Percentiles rank a stretch among this genome's conserved stretches.
phyloP scores from a whole-genome alignment of 2,888 invertebrate species.

The Drosophila ezoana region DNA sequence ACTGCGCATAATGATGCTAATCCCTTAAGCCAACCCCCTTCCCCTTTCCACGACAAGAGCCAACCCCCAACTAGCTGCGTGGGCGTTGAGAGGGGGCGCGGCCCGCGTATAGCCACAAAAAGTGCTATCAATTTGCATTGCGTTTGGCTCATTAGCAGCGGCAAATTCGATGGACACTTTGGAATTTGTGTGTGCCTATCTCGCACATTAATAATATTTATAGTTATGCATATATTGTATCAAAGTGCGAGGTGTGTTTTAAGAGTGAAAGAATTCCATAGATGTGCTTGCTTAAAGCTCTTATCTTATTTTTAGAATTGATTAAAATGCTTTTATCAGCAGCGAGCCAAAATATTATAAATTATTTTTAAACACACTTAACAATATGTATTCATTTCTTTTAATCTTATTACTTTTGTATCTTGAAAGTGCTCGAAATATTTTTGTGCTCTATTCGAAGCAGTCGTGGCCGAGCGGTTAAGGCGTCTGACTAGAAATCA shows the following conservation, averaged over 20 bases:
- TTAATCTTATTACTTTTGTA: neutral
- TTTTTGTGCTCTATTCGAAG: slow-evolving; percentile 1
- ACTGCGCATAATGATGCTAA: slow-evolving; percentile 75
- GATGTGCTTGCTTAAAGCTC: neutral
- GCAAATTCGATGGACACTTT: slow-evolving; percentile 59
- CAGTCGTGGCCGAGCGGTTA: slow-evolving; percentile 73
- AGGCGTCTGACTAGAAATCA: slow-evolving; percentile 83
- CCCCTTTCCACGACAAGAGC: neutral
- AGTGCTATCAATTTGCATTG: slow-evolving; percentile 74
- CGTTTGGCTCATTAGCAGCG: slow-evolving; percentile 73
- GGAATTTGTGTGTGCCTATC: slow-evolving; percentile 49
- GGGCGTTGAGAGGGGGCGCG: neutral
- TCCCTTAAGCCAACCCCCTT: slow-evolving; percentile 65
- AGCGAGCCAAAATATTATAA: neutral
- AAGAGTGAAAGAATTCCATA: slow-evolving; percentile 3
- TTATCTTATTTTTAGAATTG: slow-evolving; percentile 1
- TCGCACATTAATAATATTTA: slow-evolving; percentile 58
- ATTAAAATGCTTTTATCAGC: slow-evolving; percentile 20
- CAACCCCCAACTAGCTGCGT: neutral
- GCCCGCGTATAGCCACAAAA: slow-evolving; percentile 38
- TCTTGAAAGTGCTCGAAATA: neutral
- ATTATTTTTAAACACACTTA: slow-evolving; percentile 20
- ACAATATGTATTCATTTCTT: too few relatives aligned
- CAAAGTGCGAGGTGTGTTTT: slow-evolving; percentile 31
- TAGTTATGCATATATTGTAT: slow-evolving; percentile 25